A percentile compares a stretch with the other conserved stretches of the same genome.
These are phyloP conservation scores for Cochlearius cochlearius DNA, from an alignment of 2,113 vertebrate genomes.

Conservation along the genomic window DNA sequence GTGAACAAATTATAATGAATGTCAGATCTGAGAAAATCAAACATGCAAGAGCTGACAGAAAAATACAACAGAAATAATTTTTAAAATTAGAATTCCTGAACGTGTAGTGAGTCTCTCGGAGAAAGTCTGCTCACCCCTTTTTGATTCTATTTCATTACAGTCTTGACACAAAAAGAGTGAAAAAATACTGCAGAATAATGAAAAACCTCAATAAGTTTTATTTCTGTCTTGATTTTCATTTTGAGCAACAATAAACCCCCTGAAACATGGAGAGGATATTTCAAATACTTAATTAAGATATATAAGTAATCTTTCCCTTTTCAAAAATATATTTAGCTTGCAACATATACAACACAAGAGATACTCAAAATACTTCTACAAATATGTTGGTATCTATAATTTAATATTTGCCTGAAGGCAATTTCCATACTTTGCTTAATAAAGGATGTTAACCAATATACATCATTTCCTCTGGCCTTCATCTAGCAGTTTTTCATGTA, in stretches of 20 bases:
- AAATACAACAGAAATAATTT: background rate
- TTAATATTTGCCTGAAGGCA: slow-evolving; percentile 37
- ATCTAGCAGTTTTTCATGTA: background rate
- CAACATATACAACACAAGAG: background rate
- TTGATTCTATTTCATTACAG: background rate
- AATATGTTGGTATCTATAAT: slow-evolving; percentile 27
- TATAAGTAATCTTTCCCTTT: background rate
- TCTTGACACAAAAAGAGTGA: slow-evolving; percentile 17
- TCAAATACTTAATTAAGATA: background rate
- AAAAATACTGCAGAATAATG: slow-evolving; percentile 32
- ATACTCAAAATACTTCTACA: slow-evolving; percentile 13
- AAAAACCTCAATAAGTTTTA: slow-evolving; percentile 37
- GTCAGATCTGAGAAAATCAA: background rate
- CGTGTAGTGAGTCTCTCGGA: slow-evolving; percentile 8
- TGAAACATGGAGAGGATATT: background rate
- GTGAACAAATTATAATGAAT: background rate
- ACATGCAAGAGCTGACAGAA: background rate
- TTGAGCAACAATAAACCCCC: slow-evolving; percentile 12
- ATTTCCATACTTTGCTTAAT: slow-evolving; percentile 39
- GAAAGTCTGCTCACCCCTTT: background rate
- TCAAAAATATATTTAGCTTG: slow-evolving; percentile 5
- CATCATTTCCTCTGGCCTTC: background rate
- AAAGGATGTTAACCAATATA: slow-evolving; percentile 4
- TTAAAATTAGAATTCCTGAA: slow-evolving; percentile 13
- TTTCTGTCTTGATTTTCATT: slow-evolving; percentile 2